Percentiles rank a stretch among this genome's conserved stretches.
Evolutionary conservation across 1,140 invertebrate genomes (phyloP).

Genomic region (Gryllus bimaculatus): DNA sequence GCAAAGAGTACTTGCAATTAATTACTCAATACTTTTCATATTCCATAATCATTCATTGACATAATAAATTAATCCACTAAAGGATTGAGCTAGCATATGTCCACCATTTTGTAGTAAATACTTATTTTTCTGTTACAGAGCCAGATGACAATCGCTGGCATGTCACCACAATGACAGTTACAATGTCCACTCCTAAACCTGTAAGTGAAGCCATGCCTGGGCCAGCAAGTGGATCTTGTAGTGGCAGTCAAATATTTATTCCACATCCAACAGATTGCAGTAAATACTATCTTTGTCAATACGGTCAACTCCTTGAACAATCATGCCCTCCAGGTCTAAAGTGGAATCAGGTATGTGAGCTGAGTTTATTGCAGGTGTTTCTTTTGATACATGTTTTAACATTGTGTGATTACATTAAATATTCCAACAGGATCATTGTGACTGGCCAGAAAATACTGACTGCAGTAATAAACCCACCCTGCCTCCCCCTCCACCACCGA

Average conservation of each 20-base stretch:
- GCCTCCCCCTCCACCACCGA: constrained; percentile 17
- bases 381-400: background rate
- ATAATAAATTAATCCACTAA: too few relatives aligned
- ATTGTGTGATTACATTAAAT: background rate
- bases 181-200: constrained; percentile 30
- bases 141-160: constrained; percentile 3
- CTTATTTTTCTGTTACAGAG: background rate
- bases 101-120: too few relatives aligned
- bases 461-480: constrained; percentile 33
- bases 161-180: background rate
- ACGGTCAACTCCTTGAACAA: constrained; percentile 53
- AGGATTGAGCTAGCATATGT: too few relatives aligned
- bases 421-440: constrained; percentile 49
- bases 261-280: constrained; percentile 58
- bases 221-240: constrained; percentile 42
- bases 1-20: too few relatives aligned
- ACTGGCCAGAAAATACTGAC: constrained; percentile 62
- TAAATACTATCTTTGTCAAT: constrained; percentile 72
- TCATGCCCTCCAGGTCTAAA: constrained; percentile 57
- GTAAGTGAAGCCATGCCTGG: constrained; percentile 31
- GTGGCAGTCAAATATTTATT: constrained; percentile 48
- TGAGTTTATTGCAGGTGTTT: background rate
- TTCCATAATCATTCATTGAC: too few relatives aligned
- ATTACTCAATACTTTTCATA: too few relatives aligned
- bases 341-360: constrained; percentile 53